Conservation (phyloP, 2,113 vertebrate genomes). For the Jacana jacana region DNA sequence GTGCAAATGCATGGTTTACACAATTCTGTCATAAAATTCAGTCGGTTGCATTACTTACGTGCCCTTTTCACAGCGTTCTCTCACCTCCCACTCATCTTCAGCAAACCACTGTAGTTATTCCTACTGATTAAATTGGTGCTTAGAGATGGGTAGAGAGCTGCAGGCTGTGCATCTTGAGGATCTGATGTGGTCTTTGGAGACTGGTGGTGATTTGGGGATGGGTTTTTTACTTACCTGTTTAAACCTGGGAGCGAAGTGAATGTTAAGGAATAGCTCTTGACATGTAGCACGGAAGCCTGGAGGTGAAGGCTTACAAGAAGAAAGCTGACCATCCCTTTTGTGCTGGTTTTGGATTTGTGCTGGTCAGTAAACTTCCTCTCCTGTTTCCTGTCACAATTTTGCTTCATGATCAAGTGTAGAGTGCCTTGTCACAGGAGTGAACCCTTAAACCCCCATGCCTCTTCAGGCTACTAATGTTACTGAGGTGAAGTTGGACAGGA, state of each 20-base stretch:
- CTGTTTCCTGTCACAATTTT: not conserved
- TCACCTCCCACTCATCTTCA: slow-evolving; percentile 36
- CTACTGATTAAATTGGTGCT: slow-evolving; percentile 31
- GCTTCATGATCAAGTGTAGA: not conserved
- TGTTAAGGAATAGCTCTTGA: not conserved
- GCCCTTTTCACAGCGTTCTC: slow-evolving; percentile 45
- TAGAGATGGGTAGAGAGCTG: not conserved
- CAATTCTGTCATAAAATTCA: slow-evolving; percentile 16
- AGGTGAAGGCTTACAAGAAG: not conserved
- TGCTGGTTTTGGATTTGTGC: not conserved
- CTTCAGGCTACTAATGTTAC: not conserved
- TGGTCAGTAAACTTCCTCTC: not conserved
- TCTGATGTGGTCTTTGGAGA: not conserved
- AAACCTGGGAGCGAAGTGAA: not conserved
- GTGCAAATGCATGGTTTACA: slow-evolving; percentile 28
- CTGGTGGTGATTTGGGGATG: not conserved
- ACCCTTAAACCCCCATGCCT: not conserved
- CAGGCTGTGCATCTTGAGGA: not conserved
- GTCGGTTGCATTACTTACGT: not conserved
- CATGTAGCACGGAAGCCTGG: not conserved
- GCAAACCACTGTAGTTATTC: slow-evolving; percentile 43
- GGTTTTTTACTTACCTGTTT: not conserved
- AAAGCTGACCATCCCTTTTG: not conserved
- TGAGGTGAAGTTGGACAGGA: not conserved
- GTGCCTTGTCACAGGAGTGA: not conserved